A percentile compares a stretch with the other conserved stretches of the same genome.
Evolutionary conservation across 2,797 vertebrate species (phyloP).

Genomic region (Pteronotus mesoamericanus): DNA sequence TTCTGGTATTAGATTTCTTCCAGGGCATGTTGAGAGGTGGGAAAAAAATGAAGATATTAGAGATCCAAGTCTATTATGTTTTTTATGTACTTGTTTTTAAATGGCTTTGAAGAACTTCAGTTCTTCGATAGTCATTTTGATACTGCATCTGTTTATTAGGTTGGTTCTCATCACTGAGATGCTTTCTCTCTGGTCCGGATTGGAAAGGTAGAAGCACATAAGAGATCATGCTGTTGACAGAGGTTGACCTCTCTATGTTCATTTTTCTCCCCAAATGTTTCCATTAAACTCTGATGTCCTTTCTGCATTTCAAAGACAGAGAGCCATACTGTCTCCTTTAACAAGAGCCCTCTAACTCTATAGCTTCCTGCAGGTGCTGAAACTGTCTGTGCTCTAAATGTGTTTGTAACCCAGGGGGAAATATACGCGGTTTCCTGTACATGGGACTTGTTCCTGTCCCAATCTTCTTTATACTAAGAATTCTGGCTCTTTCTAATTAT

Average conservation of each 20-base stretch:
- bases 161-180: background rate
- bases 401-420: background rate
- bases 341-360: background rate
- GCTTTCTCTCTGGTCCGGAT: background rate
- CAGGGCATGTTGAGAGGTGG: background rate
- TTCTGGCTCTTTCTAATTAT: background rate
- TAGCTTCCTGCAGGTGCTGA: background rate
- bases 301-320: background rate
- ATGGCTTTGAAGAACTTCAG: background rate
- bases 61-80: background rate
- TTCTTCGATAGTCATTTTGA: constrained; percentile 4
- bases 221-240: background rate
- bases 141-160: background rate
- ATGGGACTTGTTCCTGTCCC: background rate
- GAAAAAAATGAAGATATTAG: background rate
- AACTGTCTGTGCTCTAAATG: background rate
- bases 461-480: background rate
- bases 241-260: background rate
- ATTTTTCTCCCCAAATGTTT: background rate
- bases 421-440: background rate
- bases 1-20: background rate
- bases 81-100: background rate
- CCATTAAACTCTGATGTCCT: background rate
- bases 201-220: background rate
- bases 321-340: background rate